Percentiles rank a stretch among this genome's conserved stretches.
Conservation (phyloP, 2,113 vertebrate species). For the Dolichotis patagonum region DNA sequence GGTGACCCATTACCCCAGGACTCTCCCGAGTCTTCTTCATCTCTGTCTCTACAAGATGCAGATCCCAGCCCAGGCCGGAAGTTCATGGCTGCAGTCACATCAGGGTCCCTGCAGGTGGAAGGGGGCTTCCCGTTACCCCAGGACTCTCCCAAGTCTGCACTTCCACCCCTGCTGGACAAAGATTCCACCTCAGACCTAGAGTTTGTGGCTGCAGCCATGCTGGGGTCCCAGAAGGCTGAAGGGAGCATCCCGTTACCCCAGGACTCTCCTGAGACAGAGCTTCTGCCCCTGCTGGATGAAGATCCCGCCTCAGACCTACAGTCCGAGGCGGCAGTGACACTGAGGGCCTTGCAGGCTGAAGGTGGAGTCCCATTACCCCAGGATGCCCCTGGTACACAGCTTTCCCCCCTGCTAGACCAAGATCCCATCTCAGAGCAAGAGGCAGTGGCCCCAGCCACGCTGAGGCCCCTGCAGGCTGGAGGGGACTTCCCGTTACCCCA, state of each 20-base stretch:
- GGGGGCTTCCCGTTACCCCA: not conserved
- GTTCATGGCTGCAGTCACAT: too few species aligned
- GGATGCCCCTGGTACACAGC: not conserved
- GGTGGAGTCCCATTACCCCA: accelerated
- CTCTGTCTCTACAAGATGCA: too few species aligned
- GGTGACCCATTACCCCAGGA: not conserved
- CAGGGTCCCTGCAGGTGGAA: not conserved
- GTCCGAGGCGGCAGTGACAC: too few species aligned
- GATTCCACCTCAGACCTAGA: not conserved
- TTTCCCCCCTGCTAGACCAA: not conserved
- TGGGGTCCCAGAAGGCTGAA: not conserved
- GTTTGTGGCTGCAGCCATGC: not conserved
- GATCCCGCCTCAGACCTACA: not conserved
- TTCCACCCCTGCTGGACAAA: not conserved
- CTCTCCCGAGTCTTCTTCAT: too few species aligned
- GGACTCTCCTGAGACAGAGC: not conserved
- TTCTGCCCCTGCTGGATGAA: not conserved
- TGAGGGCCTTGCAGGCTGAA: not conserved
- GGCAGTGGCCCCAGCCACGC: not conserved
- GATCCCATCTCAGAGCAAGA: not conserved
- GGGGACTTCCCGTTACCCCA: not conserved
- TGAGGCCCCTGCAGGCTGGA: not conserved
- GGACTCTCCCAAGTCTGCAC: not conserved
- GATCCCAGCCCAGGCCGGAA: too few species aligned
- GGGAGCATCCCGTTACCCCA: not conserved